Conservation (phyloP, 2,113 vertebrate genomes). For the Laterallus jamaicensis region DNA sequence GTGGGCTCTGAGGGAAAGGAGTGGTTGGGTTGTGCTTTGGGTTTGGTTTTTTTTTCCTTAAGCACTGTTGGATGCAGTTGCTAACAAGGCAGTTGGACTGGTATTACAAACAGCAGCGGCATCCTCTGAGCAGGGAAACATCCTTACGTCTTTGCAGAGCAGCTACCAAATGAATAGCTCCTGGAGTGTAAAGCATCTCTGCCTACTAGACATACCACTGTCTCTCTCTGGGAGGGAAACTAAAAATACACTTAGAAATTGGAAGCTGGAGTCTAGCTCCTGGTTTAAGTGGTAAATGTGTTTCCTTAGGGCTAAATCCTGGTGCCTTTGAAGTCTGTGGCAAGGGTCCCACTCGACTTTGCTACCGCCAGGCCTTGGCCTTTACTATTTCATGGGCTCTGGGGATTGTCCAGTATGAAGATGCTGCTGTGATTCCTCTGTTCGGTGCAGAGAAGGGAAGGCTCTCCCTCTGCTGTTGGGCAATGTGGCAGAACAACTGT, state of each 20-base stretch:
- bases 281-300: neutral
- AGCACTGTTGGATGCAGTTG: neutral
- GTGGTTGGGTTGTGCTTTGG: neutral
- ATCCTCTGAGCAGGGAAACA: neutral
- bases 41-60: neutral
- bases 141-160: neutral
- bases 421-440: neutral
- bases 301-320: slow-evolving; percentile 30
- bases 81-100: neutral
- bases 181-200: neutral
- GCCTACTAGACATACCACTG: neutral
- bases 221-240: neutral
- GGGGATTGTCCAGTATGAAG: neutral
- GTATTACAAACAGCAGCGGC: neutral
- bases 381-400: neutral
- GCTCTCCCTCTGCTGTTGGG: neutral
- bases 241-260: neutral
- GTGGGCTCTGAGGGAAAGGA: neutral
- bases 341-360: slow-evolving; percentile 8
- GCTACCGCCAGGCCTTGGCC: neutral
- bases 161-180: neutral
- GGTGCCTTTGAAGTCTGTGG: slow-evolving; percentile 48
- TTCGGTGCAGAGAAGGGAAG: neutral
- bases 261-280: neutral
- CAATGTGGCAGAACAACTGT: neutral